Evolutionary conservation across 1,140 invertebrate genomes (phyloP).

Genomic region (Penaeus chinensis): DNA sequence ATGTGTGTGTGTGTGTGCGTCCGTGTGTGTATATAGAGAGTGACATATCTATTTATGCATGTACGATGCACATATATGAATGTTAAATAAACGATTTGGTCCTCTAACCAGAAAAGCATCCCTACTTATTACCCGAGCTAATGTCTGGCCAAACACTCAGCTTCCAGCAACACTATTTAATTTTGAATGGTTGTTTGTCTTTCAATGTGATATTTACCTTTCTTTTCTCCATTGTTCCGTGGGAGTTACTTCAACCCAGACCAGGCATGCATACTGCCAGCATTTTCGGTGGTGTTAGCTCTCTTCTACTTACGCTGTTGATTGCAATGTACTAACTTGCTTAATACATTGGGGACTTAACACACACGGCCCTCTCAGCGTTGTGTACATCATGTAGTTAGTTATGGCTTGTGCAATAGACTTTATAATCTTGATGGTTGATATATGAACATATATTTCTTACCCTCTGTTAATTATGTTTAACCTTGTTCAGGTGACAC

Average conservation of each 20-base stretch:
- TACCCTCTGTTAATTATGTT: background rate
- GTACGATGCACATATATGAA: background rate
- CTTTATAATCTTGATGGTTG: background rate
- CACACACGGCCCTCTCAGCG: too few relatives aligned
- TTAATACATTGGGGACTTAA: too few relatives aligned
- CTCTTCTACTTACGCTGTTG: background rate
- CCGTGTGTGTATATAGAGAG: too few relatives aligned
- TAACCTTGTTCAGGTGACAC: too few relatives aligned
- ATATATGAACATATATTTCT: background rate
- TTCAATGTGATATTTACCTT: constrained; percentile 19
- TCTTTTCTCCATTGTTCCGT: constrained; percentile 4
- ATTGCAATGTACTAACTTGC: too few relatives aligned
- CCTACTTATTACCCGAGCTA: constrained; percentile 1
- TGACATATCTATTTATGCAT: too few relatives aligned
- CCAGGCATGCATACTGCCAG: background rate
- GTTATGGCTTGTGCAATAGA: too few relatives aligned
- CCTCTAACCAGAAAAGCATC: background rate
- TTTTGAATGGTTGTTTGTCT: constrained; percentile 27
- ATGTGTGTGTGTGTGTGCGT: too few relatives aligned
- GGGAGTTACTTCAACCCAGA: background rate
- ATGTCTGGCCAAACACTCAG: constrained; percentile 11
- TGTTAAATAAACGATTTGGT: background rate
- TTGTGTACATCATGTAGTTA: too few relatives aligned
- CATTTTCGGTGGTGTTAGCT: background rate
- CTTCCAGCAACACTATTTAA: constrained; percentile 21